phyloP scores from a whole-genome alignment of 2,113 vertebrate genomes.

The Rhinoderma darwinii region DNA sequence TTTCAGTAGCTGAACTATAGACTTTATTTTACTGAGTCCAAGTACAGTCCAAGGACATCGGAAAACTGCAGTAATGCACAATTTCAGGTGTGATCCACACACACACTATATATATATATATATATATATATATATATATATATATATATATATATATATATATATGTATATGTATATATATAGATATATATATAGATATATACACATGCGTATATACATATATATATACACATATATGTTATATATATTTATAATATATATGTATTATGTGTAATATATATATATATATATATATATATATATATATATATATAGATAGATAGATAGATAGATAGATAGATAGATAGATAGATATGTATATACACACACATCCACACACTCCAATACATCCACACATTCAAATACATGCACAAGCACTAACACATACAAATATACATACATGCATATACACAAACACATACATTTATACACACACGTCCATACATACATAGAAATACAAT shows the following conservation, averaged over 20 bases:
- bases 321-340: not conserved
- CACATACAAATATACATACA: not conserved
- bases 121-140: not conserved
- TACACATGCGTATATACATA: not conserved
- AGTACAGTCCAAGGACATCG: conserved; percentile 17
- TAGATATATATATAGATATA: not conserved
- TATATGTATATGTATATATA: not conserved
- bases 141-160: not conserved
- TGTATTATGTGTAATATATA: not conserved
- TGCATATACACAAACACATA: not conserved
- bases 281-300: not conserved
- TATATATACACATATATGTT: not conserved
- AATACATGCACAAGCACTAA: not conserved
- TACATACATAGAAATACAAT: too few species aligned
- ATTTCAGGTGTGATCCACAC: not conserved
- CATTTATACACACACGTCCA: not conserved
- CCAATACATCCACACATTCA: not conserved
- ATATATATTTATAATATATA: not conserved
- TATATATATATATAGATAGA: not conserved
- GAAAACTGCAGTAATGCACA: not conserved
- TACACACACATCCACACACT: not conserved
- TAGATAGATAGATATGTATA: not conserved
- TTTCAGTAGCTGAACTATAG: not conserved
- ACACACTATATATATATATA: too few species aligned
- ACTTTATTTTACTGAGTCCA: not conserved